Conservation (phyloP, 2,797 vertebrate species). For the Fistularia tabacaria region DNA sequence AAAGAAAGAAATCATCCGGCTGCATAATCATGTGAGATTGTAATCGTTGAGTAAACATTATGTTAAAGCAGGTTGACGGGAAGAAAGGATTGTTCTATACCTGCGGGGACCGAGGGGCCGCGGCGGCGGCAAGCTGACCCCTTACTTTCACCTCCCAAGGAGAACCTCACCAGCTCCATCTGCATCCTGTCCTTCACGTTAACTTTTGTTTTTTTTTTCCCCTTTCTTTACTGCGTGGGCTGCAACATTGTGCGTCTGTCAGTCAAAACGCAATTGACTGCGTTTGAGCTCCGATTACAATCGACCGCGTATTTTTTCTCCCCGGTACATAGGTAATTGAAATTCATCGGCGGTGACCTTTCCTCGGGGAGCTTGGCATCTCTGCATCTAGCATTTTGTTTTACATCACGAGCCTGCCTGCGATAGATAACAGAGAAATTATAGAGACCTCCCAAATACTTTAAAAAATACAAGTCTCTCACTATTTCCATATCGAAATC, state of each 20-base stretch:
- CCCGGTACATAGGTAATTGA: conserved; percentile 20
- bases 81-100: too few species aligned
- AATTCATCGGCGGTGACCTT: conserved; percentile 46
- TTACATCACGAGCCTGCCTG: conserved; percentile 31
- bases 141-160: conserved; percentile 12
- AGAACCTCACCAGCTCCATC: conserved; percentile 5
- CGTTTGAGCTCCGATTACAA: conserved; percentile 33
- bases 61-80: conserved; percentile 2
- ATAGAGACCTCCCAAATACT: background rate
- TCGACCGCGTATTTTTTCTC: conserved; percentile 18
- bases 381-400: conserved; percentile 18
- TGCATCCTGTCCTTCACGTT: conserved; percentile 3
- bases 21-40: conserved; percentile 38
- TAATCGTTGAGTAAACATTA: conserved; percentile 36
- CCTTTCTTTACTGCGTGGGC: background rate
- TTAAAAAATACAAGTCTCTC: background rate
- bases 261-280: conserved; percentile 33
- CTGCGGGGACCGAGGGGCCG: too few species aligned
- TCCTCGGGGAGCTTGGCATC: conserved; percentile 8
- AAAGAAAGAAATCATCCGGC: conserved; percentile 18
- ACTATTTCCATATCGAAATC: conserved; percentile 8
- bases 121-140: too few species aligned
- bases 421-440: conserved; percentile 36
- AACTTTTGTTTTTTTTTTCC: background rate
- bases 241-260: conserved; percentile 3